Evolutionary conservation across 2,113 vertebrate species (phyloP).

Genomic region (Mormoops blainvillei): DNA sequence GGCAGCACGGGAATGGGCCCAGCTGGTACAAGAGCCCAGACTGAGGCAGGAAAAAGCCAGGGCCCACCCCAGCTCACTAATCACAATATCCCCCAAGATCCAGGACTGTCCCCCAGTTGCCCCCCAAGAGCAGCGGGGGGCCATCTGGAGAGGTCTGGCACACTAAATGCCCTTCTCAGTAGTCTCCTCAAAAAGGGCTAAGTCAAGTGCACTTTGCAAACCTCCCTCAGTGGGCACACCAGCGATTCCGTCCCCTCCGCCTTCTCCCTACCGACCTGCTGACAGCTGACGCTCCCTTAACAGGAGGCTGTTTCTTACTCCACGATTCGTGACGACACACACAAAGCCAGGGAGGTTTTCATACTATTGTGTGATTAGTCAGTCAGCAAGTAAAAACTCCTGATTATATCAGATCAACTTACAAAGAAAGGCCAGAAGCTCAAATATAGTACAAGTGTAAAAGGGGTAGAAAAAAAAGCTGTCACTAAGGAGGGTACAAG

Average conservation of each 20-base stretch:
- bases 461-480: not conserved
- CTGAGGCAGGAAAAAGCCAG: not conserved
- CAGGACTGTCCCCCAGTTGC: not conserved
- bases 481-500: not conserved
- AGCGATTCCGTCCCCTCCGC: not conserved
- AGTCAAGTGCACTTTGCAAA: not conserved
- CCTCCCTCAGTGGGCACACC: not conserved
- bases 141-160: not conserved
- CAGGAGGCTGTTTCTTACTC: not conserved
- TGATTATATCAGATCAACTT: not conserved
- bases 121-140: no score
- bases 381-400: not conserved
- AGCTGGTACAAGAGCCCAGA: fast-evolving
- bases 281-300: not conserved
- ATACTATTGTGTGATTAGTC: not conserved
- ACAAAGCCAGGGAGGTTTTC: not conserved
- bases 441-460: not conserved
- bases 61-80: not conserved
- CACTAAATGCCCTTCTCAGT: not conserved
- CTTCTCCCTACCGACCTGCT: not conserved
- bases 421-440: not conserved
- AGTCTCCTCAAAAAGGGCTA: not conserved
- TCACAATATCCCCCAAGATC: not conserved
- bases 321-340: not conserved
- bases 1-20: fast-evolving